Percentiles rank a stretch among this genome's conserved stretches.
Conservation (phyloP, 1,140 invertebrate genomes). For the Cydia fagiglandana region DNA sequence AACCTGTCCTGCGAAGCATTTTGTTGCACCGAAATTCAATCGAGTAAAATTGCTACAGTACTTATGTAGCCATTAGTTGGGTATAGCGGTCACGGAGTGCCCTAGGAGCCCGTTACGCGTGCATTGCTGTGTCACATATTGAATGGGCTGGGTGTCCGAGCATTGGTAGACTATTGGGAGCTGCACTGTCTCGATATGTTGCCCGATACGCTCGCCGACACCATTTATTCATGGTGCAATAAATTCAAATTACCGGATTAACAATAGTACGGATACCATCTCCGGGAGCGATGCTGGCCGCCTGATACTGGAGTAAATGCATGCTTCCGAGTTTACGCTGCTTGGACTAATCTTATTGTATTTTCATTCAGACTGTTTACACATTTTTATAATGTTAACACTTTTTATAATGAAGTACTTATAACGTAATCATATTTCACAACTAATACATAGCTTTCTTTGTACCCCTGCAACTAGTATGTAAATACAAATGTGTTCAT, state of each 20-base stretch:
- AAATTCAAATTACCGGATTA: slow-evolving; percentile 79
- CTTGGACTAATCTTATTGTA: slow-evolving; percentile 40
- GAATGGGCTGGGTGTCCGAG: slow-evolving; percentile 36
- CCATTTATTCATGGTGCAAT: slow-evolving; percentile 76
- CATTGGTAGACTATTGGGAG: slow-evolving; percentile 38
- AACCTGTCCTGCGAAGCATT: no score
- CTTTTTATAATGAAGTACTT: no score
- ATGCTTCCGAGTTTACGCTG: slow-evolving; percentile 48
- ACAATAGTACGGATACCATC: slow-evolving; percentile 75
- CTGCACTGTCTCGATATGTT: slow-evolving; percentile 61
- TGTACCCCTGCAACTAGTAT: no score
- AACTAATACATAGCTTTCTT: no score
- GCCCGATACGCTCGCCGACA: slow-evolving; percentile 57
- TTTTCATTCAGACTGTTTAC: not conserved
- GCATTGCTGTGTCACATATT: slow-evolving; percentile 47
- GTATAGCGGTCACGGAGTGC: slow-evolving; percentile 18
- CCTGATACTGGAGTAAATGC: slow-evolving; percentile 51
- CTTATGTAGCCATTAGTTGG: not conserved
- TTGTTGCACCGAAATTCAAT: not conserved
- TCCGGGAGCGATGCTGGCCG: slow-evolving; percentile 48
- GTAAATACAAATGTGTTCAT: no score
- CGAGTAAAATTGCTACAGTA: not conserved
- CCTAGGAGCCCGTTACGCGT: slow-evolving; percentile 36
- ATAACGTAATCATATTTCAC: no score
- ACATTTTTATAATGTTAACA: not conserved